Conservation (phyloP, 2,888 invertebrate species). For the Dugesia japonica region DNA sequence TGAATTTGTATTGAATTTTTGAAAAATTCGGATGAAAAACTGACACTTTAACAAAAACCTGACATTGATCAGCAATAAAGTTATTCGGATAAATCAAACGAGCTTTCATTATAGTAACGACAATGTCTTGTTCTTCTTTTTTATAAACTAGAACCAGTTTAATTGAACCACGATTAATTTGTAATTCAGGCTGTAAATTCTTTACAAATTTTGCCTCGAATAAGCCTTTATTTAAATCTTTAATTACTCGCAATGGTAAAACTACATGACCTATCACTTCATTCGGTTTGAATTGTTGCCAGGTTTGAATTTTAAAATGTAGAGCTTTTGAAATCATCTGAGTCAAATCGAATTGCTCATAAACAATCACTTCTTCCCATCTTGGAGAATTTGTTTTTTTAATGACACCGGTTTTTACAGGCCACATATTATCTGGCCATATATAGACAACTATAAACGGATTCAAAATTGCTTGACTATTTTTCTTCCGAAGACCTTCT, state of each 20-base stretch:
- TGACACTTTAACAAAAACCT: neutral
- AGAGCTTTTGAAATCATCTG: neutral
- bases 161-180: neutral
- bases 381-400: slow-evolving; percentile 20
- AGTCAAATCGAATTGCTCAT: neutral
- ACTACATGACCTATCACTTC: neutral
- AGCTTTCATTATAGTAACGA: neutral
- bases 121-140: neutral
- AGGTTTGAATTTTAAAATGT: neutral
- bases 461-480: neutral
- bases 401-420: neutral
- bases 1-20: neutral
- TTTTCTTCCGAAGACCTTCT: neutral
- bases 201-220: neutral
- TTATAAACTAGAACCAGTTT: neutral
- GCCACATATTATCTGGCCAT: neutral
- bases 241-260: neutral
- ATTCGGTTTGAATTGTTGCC: neutral
- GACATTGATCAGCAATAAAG: neutral
- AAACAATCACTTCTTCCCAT: slow-evolving; percentile 2
- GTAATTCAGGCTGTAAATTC: neutral
- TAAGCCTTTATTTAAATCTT: neutral
- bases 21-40: neutral
- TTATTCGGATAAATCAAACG: neutral
- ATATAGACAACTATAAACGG: neutral